phyloP scores from a whole-genome alignment of 2,113 vertebrate species.

The Chionomys nivalis region DNA sequence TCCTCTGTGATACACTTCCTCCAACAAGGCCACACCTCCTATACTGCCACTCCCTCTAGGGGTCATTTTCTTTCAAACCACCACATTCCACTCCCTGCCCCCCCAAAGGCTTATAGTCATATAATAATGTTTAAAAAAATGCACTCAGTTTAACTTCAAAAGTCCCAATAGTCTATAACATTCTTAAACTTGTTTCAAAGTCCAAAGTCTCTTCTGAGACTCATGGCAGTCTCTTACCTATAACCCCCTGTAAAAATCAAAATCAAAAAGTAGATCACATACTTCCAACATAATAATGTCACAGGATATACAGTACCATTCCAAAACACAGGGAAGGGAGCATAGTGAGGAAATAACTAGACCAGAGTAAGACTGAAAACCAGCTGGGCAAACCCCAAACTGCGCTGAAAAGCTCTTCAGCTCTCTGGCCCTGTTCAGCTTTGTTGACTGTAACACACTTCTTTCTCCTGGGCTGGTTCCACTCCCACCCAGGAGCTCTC shows the following conservation, averaged over 20 bases:
- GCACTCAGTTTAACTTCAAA: neutral
- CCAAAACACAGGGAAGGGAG: neutral
- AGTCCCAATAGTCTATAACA: neutral
- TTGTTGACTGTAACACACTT: neutral
- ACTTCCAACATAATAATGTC: neutral
- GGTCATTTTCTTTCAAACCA: neutral
- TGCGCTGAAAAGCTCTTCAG: neutral
- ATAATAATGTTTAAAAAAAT: neutral
- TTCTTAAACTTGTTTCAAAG: neutral
- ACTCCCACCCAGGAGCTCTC: neutral
- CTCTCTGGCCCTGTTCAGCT: neutral
- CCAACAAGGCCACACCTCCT: neutral
- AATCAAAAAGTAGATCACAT: neutral
- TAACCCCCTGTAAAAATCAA: neutral
- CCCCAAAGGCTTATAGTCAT: neutral
- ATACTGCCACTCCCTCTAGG: too few species aligned
- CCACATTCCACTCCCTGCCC: neutral
- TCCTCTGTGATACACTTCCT: neutral
- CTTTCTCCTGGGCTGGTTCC: neutral
- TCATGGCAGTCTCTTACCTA: too few species aligned
- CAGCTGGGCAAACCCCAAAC: neutral
- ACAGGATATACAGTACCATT: neutral
- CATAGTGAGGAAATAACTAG: neutral
- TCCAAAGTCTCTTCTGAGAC: neutral
- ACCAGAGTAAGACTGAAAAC: neutral